Evolutionary conservation across 1,140 invertebrate genomes (phyloP), one percentile per base, ranked within the genome.

Genomic region (Phthorimaea operculella): DNA sequence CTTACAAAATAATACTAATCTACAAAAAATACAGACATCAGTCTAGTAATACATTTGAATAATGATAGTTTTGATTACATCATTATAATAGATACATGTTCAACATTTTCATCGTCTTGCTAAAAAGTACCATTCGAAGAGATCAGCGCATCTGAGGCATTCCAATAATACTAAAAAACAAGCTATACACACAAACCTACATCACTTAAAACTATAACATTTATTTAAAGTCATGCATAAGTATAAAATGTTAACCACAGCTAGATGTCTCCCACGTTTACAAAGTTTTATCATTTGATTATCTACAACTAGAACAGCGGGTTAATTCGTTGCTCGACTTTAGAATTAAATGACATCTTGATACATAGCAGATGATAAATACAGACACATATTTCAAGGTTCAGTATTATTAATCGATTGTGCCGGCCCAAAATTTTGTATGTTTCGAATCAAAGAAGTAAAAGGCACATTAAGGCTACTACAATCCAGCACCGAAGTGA

Each of bases 51-150:
- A 28, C 21, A 28, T 28, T n/a, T 28, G 21, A 28, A 28, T 28
- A 39, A 39, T 39, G 1, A 39, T 39, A 39, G n/a, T n/a, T 12
- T 39, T 39, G 36, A 39, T 39, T 39, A 39, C n/a, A 39, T 12
- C n/a, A 39, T 12, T 39, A 1, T 39, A 39, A 12, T n/a, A 39
- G n/a, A 39, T 12, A 39, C 36, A 12, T 39, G n/a, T 28, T 39
- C 36, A 39, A 39, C 36, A 39, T 39, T 39, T 39, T 39, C 36
- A 9, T 10, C 10, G 10, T 39, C 36, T 39, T 39, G 36, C 36
- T 39, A 4, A 55, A 63, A 58, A 66, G 62, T 67, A 67, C 60
- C 64, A 62, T 62, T 62, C 59, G 39, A 58, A 62, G 62, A 64
- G 62, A 64, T 67, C 62, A 64, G 52, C 62, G 51, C 57, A 59